Base-by-base conservation (phyloP, 2,113 vertebrate species). In the Cyprinus carpio region DNA sequence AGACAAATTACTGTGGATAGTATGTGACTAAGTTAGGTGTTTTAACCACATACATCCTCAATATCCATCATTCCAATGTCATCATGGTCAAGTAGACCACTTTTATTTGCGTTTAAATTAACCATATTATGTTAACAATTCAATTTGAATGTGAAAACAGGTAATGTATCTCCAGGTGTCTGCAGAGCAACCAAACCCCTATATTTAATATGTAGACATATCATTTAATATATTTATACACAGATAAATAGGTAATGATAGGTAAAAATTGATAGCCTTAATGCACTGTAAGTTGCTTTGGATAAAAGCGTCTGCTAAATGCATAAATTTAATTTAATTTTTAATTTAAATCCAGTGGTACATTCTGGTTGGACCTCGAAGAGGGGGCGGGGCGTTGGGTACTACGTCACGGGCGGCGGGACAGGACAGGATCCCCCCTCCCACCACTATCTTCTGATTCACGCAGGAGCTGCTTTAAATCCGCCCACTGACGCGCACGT, bases 331-430 rank as follows among this genome's bases (percentile, higher is more conserved):
- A n/a, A n/a, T n/a, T n/a, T n/a, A n/a, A n/a, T n/a, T n/a, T n/a
- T n/a, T n/a, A n/a, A n/a, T n/a, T n/a, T n/a, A n/a, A n/a, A n/a
- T n/a, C n/a, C 67, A 51, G 84, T 37, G 65, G 56, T 54, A 83
- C 8, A 8, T 81, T 86, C 10, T 82, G 37, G 54, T 86, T 64
- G 77, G 77, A 74, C 77, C 34, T 49, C 8, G 13, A 8, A 27
- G 18, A 23, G 40, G 23, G 18, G 69, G 72, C 29, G 67, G 31
- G 34, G 25, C 34, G 1, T 58, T 49, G 9, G 7, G 5, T 9
- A 8, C 9, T 15, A 51, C 84, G 78, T 86, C 69, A 86, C 67
- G 12, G 6, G 18, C 18, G 13, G 51, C 7, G 25, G 40, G 40
- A 58, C 10, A 12, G 64, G 49, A 58, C 25, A 54, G 67, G 67